Evolutionary conservation across 1,140 invertebrate genomes (phyloP).

Genomic region (Magallana angulata): DNA sequence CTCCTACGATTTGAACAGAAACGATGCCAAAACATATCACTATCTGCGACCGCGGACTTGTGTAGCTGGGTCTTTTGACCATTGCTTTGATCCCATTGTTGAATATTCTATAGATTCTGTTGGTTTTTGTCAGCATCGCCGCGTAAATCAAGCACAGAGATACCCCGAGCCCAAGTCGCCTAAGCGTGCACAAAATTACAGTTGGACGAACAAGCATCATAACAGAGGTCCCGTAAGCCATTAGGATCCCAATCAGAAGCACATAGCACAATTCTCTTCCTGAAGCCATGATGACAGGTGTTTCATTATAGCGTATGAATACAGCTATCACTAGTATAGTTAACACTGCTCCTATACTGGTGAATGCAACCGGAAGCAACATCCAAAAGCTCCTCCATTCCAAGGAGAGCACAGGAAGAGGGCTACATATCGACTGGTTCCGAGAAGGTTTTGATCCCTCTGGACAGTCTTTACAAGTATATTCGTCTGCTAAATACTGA

Average conservation of each 20-base stretch:
- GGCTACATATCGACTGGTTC: constrained; percentile 74
- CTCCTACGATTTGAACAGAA: constrained; percentile 76
- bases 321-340: constrained; percentile 73
- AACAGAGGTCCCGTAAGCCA: constrained; percentile 77
- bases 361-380: constrained; percentile 82
- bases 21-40: constrained; percentile 92
- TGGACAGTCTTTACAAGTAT: constrained; percentile 83
- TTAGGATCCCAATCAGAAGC: constrained; percentile 77
- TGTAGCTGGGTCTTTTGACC: constrained; percentile 93
- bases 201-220: constrained; percentile 81
- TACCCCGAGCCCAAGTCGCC: constrained; percentile 85
- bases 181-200: constrained; percentile 82
- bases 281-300: constrained; percentile 79
- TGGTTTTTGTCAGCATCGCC: constrained; percentile 89
- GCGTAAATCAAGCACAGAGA: constrained; percentile 87
- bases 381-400: constrained; percentile 82
- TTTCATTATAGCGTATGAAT: constrained; percentile 76
- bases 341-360: constrained; percentile 80
- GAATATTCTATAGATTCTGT: constrained; percentile 87
- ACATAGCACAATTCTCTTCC: constrained; percentile 79
- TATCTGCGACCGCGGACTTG: constrained; percentile 95
- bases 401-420: constrained; percentile 81
- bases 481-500: constrained; percentile 82
- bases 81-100: constrained; percentile 87
- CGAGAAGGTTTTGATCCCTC: constrained; percentile 79